phyloP scores from a whole-genome alignment of 1,140 invertebrate genomes.

The Drosophila bifasciata region DNA sequence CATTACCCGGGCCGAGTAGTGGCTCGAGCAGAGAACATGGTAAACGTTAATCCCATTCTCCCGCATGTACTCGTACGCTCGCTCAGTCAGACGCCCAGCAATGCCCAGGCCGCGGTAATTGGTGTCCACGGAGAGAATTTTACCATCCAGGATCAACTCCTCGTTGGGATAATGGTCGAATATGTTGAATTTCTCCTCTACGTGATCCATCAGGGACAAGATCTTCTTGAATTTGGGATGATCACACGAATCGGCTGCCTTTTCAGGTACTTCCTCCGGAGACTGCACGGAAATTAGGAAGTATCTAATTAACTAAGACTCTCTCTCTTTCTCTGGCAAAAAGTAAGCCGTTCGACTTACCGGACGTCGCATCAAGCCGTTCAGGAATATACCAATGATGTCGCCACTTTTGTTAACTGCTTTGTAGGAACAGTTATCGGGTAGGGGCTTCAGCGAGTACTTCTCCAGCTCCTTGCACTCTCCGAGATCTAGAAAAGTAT shows the following conservation, averaged over 20 bases:
- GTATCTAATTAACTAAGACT: not conserved
- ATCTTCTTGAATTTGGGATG: constrained; percentile 87
- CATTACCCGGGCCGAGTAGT: constrained; percentile 89
- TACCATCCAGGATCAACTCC: constrained; percentile 86
- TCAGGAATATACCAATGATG: constrained; percentile 86
- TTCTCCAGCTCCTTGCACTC: constrained; percentile 87
- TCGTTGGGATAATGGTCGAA: constrained; percentile 85
- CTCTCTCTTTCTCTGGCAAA: not conserved
- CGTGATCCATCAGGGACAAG: constrained; percentile 85
- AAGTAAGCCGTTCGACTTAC: constrained; percentile 41
- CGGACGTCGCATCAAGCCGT: constrained; percentile 67
- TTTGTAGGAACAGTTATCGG: constrained; percentile 87
- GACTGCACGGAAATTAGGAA: constrained; percentile 9
- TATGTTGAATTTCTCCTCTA: constrained; percentile 85
- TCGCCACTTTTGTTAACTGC: constrained; percentile 86
- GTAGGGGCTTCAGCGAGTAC: constrained; percentile 86
- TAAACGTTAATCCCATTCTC: constrained; percentile 70
- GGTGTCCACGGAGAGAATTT: constrained; percentile 87
- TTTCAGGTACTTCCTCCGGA: constrained; percentile 34
- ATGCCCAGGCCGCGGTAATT: constrained; percentile 87
- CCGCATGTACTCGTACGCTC: constrained; percentile 84
- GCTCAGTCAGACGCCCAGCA: constrained; percentile 86
- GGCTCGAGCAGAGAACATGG: constrained; percentile 88
- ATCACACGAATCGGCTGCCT: constrained; percentile 81
- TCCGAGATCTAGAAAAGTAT: constrained; percentile 86